A percentile compares a stretch with the other conserved stretches of the same genome.
Conservation (phyloP, 2,888 invertebrate genomes). For the Trissoscelio sp. region DNA sequence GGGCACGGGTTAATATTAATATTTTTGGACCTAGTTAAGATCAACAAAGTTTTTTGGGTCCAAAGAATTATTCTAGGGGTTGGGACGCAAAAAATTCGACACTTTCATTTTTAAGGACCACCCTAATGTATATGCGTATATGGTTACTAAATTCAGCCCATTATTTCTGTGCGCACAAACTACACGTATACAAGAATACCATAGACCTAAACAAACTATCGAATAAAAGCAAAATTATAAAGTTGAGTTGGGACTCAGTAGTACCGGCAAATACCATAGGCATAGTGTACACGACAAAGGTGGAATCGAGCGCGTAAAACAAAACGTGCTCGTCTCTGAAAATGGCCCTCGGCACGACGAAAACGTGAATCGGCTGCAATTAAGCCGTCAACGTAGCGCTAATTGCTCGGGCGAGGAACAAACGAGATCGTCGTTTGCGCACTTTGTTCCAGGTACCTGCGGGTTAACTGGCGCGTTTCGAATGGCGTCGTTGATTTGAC, state of each 20-base stretch:
- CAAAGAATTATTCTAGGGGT: too few relatives aligned
- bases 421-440: constrained; percentile 64
- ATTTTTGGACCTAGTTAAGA: too few relatives aligned
- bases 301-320: constrained; percentile 41
- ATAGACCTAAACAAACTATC: too few relatives aligned
- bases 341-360: constrained; percentile 77
- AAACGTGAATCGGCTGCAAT: constrained; percentile 77
- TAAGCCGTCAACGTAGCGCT: constrained; percentile 77
- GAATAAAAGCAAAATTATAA: too few relatives aligned
- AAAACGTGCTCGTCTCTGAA: constrained; percentile 56
- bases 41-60: too few relatives aligned
- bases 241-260: not conserved
- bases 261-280: not conserved
- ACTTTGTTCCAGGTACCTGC: constrained; percentile 56
- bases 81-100: too few relatives aligned
- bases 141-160: too few relatives aligned
- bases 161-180: too few relatives aligned
- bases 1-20: too few relatives aligned
- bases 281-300: constrained; percentile 25
- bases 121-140: too few relatives aligned
- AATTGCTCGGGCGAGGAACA: constrained; percentile 72
- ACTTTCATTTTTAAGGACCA: too few relatives aligned
- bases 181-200: too few relatives aligned
- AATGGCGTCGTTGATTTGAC: constrained; percentile 55
- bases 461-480: constrained; percentile 55